phyloP scores from a whole-genome alignment of 1,140 invertebrate species.

The Pygmarrhopalites habei region DNA sequence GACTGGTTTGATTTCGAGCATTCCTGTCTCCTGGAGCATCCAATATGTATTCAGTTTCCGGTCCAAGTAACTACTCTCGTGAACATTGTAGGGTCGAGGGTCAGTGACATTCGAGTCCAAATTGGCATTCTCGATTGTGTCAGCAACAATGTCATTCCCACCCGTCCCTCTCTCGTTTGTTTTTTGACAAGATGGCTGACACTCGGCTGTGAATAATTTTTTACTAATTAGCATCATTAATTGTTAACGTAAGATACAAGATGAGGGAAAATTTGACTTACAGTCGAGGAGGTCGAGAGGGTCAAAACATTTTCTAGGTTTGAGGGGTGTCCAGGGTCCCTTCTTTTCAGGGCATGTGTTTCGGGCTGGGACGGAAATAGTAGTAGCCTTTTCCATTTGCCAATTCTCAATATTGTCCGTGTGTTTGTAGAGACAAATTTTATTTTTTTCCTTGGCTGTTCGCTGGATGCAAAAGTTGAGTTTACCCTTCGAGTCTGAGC shows the following conservation, averaged over 20 bases:
- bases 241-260: not conserved
- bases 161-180: not conserved
- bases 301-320: slow-evolving; percentile 11
- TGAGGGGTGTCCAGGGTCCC: not conserved
- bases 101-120: slow-evolving; percentile 15
- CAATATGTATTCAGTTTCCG: slow-evolving; percentile 26
- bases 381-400: not conserved
- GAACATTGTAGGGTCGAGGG: slow-evolving; percentile 12
- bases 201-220: slow-evolving; percentile 22
- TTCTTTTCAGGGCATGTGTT: not conserved
- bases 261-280: not conserved
- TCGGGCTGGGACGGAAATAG: slow-evolving; percentile 2
- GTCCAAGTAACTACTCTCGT: slow-evolving; percentile 23
- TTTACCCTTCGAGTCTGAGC: not conserved
- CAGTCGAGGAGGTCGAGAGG: slow-evolving; percentile 2
- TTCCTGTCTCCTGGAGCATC: not conserved
- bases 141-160: not conserved
- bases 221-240: not conserved
- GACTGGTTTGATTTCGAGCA: not conserved
- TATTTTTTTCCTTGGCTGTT: not conserved
- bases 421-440: slow-evolving; percentile 9
- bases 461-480: not conserved
- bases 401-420: slow-evolving; percentile 9
- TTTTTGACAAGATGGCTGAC: slow-evolving; percentile 10
- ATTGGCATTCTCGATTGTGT: not conserved